Base-by-base conservation (phyloP, 2,888 invertebrate genomes). In the Orgyia antiqua region DNA sequence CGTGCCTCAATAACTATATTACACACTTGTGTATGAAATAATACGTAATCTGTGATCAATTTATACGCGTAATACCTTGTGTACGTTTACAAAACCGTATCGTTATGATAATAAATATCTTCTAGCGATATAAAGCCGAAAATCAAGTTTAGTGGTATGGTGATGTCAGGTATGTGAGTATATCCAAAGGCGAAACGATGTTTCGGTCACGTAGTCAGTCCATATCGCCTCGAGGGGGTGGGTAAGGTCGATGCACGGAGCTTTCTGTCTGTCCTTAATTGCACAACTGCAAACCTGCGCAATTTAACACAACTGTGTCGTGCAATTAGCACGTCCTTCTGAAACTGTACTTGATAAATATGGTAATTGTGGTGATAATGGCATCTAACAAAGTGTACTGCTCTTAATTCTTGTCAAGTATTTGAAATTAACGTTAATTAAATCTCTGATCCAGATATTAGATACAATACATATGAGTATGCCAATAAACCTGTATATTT, bases 151-250 rank as follows among this genome's bases (percentile, higher is more conserved):
- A 15, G 24, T 36, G 36, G 45, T 50, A 51, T 58, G 58, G 55
- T 71, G 71, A 68, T 64, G 72, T 62, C 65, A 68, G 58, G 41
- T 45, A 50, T 50, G 51, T 56, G 4, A 3, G 60, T n/a, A n/a
- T 54, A 61, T 75, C 69, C 65, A n/a, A 48, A 78, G 48, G n/a
- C n/a, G 57, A 52, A 59, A 76, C 72, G 66, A 43, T 57, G 50
- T 33, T 53, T 43, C 50, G 67, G 79, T 79, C 80, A 83, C 82
- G 82, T 80, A 77, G 65, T 39, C 60, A 40, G 46, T 39, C 51
- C 36, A 46, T 47, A 36, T 38, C 36, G 36, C 37, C 48, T 36
- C 36, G 34, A 41, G 34, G 63, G 65, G 67, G 4, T 15, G 15
- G 64, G 62, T 51, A 39, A 53, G 69, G 62, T 78, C 75, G 68